Conservation (phyloP, 2,113 vertebrate species). For the Recurvirostra avosetta region DNA sequence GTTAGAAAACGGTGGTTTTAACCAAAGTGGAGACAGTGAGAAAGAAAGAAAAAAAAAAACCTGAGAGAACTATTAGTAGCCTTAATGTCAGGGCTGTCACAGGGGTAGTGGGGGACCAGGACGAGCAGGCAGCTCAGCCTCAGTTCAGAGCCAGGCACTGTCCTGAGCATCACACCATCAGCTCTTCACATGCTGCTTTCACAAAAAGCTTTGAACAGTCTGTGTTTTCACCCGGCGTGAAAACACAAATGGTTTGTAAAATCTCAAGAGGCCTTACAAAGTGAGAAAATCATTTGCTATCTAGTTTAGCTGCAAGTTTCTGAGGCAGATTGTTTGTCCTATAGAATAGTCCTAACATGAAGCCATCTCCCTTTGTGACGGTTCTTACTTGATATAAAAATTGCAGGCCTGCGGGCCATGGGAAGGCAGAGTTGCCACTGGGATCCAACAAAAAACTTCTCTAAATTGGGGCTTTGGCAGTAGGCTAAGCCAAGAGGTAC, state of each 20-base stretch:
- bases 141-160: not conserved
- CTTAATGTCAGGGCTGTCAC: not conserved
- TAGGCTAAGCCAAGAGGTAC: not conserved
- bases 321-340: not conserved
- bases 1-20: not conserved
- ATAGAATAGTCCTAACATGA: not conserved
- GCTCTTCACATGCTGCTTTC: fast-evolving
- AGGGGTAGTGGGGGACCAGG: fast-evolving
- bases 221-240: not conserved
- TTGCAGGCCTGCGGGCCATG: not conserved
- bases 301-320: not conserved
- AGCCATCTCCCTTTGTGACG: not conserved
- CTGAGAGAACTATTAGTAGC: not conserved
- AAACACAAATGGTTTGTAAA: not conserved
- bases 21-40: not conserved
- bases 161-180: not conserved
- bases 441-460: not conserved
- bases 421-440: not conserved
- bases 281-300: not conserved
- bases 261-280: not conserved
- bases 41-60: not conserved
- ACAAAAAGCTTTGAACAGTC: not conserved
- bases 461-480: not conserved
- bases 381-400: not conserved
- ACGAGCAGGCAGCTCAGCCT: not conserved